Evolutionary conservation across 2,888 invertebrate species (phyloP).

Genomic region (Oeneis ivallda): DNA sequence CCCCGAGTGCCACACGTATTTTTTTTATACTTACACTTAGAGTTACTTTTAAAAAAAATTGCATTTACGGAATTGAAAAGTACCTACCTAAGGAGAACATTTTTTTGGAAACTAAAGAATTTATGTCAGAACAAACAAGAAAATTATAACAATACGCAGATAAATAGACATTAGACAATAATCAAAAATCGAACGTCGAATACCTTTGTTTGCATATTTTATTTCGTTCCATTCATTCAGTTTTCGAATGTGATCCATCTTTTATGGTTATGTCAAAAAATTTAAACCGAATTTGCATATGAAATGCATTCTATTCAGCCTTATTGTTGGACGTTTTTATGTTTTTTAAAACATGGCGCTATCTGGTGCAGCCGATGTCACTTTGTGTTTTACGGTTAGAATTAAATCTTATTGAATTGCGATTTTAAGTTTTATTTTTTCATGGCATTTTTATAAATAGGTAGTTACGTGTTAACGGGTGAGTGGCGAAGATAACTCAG

Average conservation of each 20-base stretch:
- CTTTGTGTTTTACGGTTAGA: conserved; percentile 46
- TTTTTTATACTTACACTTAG: too few relatives aligned
- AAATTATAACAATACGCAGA: conserved; percentile 36
- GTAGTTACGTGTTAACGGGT: not conserved
- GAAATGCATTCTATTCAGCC: conserved; percentile 54
- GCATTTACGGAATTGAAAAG: too few relatives aligned
- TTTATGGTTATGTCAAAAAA: conserved; percentile 74
- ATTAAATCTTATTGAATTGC: conserved; percentile 36
- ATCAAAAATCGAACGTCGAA: conserved; percentile 57
- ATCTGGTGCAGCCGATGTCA: conserved; percentile 46
- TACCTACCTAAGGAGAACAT: not conserved
- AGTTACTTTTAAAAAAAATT: too few relatives aligned
- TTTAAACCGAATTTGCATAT: conserved; percentile 71
- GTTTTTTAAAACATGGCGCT: conserved; percentile 45
- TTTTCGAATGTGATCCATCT: conserved; percentile 66
- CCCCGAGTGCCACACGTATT: too few relatives aligned
- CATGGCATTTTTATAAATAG: conserved; percentile 15
- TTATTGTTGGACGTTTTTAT: conserved; percentile 53
- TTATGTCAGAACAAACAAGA: conserved; percentile 20
- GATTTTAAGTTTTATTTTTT: conserved; percentile 32
- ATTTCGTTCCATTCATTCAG: conserved; percentile 59
- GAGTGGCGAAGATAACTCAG: not conserved
- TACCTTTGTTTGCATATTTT: conserved; percentile 59
- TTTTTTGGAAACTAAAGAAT: not conserved
- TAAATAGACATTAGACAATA: conserved; percentile 35